Evolutionary conservation across 2,113 vertebrate genomes (phyloP).

Genomic region (Verasper variegatus): DNA sequence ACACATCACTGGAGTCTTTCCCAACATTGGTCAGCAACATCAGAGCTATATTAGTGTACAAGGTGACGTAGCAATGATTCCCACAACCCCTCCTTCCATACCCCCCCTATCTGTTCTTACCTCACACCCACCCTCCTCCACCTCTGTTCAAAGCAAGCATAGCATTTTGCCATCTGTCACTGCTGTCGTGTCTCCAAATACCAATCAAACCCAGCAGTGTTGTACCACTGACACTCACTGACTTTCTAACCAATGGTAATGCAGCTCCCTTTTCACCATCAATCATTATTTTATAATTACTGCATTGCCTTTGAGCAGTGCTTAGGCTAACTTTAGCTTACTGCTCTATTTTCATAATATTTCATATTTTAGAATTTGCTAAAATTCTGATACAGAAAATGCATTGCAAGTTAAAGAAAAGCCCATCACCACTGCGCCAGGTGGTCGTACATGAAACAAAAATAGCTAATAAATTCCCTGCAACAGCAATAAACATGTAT

Average conservation of each 20-base stretch:
- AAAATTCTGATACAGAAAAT: no score
- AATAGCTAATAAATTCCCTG: no score
- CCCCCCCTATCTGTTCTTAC: constrained; percentile 33
- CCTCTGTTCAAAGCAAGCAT: constrained; percentile 63
- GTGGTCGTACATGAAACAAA: no score
- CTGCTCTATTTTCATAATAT: no score
- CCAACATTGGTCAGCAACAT: constrained; percentile 70
- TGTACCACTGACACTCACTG: constrained; percentile 27
- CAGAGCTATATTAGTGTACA: constrained; percentile 71
- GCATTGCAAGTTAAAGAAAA: no score
- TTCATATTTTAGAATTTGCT: no score
- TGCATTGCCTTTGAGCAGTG: background rate
- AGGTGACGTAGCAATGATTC: constrained; percentile 57
- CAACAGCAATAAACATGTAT: no score
- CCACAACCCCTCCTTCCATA: constrained; percentile 46
- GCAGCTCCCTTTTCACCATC: constrained; percentile 24
- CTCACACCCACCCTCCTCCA: constrained; percentile 52
- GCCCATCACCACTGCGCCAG: no score
- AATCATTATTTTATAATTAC: background rate
- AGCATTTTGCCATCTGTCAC: constrained; percentile 82
- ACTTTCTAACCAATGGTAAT: constrained; percentile 42
- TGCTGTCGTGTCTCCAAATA: constrained; percentile 59
- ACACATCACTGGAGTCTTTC: constrained; percentile 46
- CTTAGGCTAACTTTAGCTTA: background rate
- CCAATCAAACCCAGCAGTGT: constrained; percentile 57